A percentile compares a stretch with the other conserved stretches of the same genome.
Conservation (phyloP, 2,797 vertebrate species). For the Hippopotamyrus pictus region DNA sequence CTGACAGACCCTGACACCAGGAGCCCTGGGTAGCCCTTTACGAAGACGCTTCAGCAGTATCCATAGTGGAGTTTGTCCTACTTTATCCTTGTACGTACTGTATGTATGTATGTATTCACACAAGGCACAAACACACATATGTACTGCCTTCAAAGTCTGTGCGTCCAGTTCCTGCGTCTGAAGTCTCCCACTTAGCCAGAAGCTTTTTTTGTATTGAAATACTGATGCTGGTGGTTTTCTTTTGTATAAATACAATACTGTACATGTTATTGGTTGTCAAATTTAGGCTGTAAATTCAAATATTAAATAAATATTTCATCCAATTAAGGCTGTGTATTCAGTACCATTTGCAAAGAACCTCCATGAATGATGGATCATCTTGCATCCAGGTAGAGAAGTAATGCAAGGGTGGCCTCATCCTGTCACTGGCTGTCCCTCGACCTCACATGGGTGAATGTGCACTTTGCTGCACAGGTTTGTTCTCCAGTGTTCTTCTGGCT, state of each 20-base stretch:
- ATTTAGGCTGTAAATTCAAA: conserved; percentile 75
- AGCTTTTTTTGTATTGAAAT: conserved; percentile 62
- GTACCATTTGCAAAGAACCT: background rate
- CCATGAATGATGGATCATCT: background rate
- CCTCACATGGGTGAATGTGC: background rate
- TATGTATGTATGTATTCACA: conserved; percentile 41
- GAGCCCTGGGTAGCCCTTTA: background rate
- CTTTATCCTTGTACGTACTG: conserved; percentile 39
- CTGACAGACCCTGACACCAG: background rate
- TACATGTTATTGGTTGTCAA: conserved; percentile 70
- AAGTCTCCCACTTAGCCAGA: conserved; percentile 56
- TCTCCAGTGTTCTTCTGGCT: background rate
- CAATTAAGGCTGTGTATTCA: conserved; percentile 25
- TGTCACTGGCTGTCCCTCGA: background rate
- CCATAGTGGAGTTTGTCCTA: conserved; percentile 22
- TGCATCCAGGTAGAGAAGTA: background rate
- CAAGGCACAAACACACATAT: conserved; percentile 22
- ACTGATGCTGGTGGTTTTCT: conserved; percentile 65
- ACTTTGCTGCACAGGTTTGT: background rate
- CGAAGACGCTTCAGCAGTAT: conserved; percentile 32
- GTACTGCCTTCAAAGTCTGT: conserved; percentile 37
- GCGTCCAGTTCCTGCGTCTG: conserved; percentile 47
- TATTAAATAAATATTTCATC: conserved; percentile 66
- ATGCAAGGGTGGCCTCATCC: background rate
- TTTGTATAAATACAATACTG: conserved; percentile 58